Base-by-base conservation (phyloP, 2,113 vertebrate species). In the Larimichthys polyactis region DNA sequence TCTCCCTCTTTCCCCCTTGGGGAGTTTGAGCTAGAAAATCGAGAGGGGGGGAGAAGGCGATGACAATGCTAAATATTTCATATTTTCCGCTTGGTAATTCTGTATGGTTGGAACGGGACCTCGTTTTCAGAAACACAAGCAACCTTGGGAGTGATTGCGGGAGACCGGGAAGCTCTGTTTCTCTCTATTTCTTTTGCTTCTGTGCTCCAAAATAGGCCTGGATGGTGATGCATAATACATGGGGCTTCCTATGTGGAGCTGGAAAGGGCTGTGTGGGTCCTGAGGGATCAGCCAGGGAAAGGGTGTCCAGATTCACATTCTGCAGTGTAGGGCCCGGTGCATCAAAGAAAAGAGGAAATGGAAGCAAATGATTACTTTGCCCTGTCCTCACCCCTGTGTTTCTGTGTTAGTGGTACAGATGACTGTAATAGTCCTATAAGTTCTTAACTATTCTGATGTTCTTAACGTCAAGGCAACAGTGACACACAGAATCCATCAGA, bases 61-160 rank as follows among this genome's bases (percentile, higher is more conserved):
- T 87, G 89, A 90, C 89, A 43, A 57, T 87, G 89, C 78, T 93
- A 90, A 93, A 93, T 94, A 92, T 93, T 93, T 93, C 74, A 94
- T 94, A 89, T 87, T 83, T 89, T 83, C 86, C 90, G 90, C 90
- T 89, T 86, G 90, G 92, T 91, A 87, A 89, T 92, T 91, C 89
- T 52, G 55, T 89, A 89, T 20, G 54, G 83, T 87, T 4, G 70
- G 82, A 86, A 90, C 19, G 69, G 91, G 90, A 87, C 90, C 90
- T 90, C 74, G 57, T 93, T 93, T 93, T 86, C 82, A 85, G 90
- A 87, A 91, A 90, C 88, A 89, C 11, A 36, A 72, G 82, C 76
- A 78, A 92, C 88, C 71, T 54, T 64, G 88, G 90, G 85, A 87
- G 68, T 91, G 89, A 91, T 91, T 90, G 93, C 57, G n/a, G 76